A percentile compares a stretch with the other conserved stretches of the same genome.
These are phyloP conservation scores for Drosophila monieri DNA, from an alignment of 2,888 invertebrate genomes.

Conservation along the genomic window DNA sequence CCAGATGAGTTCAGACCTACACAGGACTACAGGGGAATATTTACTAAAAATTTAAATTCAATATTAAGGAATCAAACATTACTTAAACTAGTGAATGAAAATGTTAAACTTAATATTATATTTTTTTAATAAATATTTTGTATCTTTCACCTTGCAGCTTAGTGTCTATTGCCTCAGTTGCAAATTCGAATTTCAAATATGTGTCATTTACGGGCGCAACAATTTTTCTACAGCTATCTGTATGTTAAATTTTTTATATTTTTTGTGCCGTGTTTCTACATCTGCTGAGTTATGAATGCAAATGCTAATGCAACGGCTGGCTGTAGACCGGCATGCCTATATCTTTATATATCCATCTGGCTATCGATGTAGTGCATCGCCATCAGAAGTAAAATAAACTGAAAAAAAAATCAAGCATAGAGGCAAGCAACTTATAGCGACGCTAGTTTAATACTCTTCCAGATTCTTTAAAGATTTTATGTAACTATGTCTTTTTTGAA, in stretches of 20 bases:
- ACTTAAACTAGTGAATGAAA: background rate
- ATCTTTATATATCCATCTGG: constrained; percentile 45
- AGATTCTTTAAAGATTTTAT: background rate
- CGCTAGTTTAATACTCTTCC: background rate
- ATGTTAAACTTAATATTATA: background rate
- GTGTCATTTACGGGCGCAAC: constrained; percentile 73
- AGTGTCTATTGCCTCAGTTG: constrained; percentile 53
- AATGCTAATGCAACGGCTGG: constrained; percentile 66
- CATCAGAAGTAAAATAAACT: constrained; percentile 46
- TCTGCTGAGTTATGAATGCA: constrained; percentile 78
- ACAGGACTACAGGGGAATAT: constrained; percentile 17
- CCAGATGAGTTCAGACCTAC: constrained; percentile 28
- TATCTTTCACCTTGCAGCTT: background rate
- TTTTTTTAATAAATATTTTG: background rate
- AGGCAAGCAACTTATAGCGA: background rate
- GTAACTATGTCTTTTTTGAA: too few species aligned
- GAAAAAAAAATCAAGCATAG: constrained; percentile 13
- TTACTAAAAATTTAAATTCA: background rate
- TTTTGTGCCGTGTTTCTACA: constrained; percentile 42
- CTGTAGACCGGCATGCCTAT: constrained; percentile 14
- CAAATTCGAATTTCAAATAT: constrained; percentile 73
- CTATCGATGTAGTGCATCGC: constrained; percentile 77
- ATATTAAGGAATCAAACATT: background rate
- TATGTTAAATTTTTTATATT: constrained; percentile 13
- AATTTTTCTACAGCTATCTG: constrained; percentile 46